Base-by-base conservation (phyloP, 2,113 vertebrate genomes). In the Enhydra lutris region DNA sequence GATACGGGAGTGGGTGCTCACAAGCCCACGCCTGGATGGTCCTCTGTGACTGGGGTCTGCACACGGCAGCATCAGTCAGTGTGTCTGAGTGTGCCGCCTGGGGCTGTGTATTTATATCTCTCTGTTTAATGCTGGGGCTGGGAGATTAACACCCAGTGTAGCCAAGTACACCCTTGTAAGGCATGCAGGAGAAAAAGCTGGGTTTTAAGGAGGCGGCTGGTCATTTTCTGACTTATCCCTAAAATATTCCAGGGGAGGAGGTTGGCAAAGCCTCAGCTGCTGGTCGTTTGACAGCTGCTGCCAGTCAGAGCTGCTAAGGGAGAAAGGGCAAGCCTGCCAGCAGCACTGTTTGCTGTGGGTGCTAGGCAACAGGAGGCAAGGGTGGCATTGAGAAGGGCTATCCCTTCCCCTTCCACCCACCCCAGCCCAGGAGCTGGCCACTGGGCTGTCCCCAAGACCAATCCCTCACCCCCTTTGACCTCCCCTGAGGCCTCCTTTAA, bases 111-210 rank as follows among this genome's bases (percentile, higher is more conserved):
- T 95, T 97, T 83, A 29, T 94, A 93, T 93, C 93, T 95, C 88
- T 97, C 69, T 11, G 92, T 78, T 92, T 95, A 65, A 89, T 80
- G 21, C 63, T 52, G 82, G 45, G 96, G 84, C 92, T 89, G 97
- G 52, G 84, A 84, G 57, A 96, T 79, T 94, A 95, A 97, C 97
- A 95, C 97, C 80, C 96, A 5, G 3, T 24, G 71, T 80, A 74
- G 57, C 9, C 93, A 97, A 95, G 85, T 84, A 97, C n/a, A 95
- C 97, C 98, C 98, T 98, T 98, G 94, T 98, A 98, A 98, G 99
- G 98, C 95, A 93, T 74, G 95, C 89, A 96, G 36, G 52, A 90
- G 96, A 96, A 96, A 97, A 97, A 73, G 93, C 39, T 18, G 3
- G 82, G 61, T 85, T 93, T 89, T 91, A 78, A 47, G 80, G 81